phyloP scores from a whole-genome alignment of 2,797 vertebrate species.

The Telmatherina bonti region DNA sequence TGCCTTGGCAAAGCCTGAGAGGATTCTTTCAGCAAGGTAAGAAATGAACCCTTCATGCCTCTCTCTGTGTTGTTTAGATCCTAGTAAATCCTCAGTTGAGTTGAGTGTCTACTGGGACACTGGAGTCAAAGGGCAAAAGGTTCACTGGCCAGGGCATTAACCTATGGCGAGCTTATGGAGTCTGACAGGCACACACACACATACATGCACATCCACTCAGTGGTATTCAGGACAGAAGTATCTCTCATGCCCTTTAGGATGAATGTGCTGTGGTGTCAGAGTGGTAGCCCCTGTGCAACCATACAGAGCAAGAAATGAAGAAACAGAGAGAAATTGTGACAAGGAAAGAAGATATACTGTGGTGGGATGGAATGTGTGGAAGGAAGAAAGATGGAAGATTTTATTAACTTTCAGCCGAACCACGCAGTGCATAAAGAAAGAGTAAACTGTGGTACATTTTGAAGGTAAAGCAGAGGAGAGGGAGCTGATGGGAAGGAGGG shows the following conservation, averaged over 20 bases:
- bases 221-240: slow-evolving; percentile 25
- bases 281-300: slow-evolving; percentile 27
- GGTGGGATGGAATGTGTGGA: slow-evolving; percentile 41
- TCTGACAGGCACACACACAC: slow-evolving; percentile 8
- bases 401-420: slow-evolving; percentile 64
- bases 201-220: slow-evolving; percentile 44
- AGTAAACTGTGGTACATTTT: slow-evolving; percentile 61
- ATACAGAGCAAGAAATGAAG: slow-evolving; percentile 38
- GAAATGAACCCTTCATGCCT: slow-evolving; percentile 11
- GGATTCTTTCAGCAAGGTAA: slow-evolving; percentile 2
- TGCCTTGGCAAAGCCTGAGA: slow-evolving; percentile 1
- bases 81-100: slow-evolving; percentile 11
- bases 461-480: slow-evolving; percentile 49
- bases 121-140: slow-evolving; percentile 45
- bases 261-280: slow-evolving; percentile 40
- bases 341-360: slow-evolving; percentile 11
- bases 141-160: slow-evolving; percentile 43
- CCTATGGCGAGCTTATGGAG: slow-evolving; percentile 24
- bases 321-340: slow-evolving; percentile 11
- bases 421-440: slow-evolving; percentile 57
- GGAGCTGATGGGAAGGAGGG: slow-evolving; percentile 35
- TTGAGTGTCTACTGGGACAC: slow-evolving; percentile 24
- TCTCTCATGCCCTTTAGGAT: slow-evolving; percentile 57
- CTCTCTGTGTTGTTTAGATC: slow-evolving; percentile 19
- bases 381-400: slow-evolving; percentile 38